Evolutionary conservation across 1,140 invertebrate genomes (phyloP), one percentile per base, ranked within the genome.

Genomic region (Papilio glaucus): DNA sequence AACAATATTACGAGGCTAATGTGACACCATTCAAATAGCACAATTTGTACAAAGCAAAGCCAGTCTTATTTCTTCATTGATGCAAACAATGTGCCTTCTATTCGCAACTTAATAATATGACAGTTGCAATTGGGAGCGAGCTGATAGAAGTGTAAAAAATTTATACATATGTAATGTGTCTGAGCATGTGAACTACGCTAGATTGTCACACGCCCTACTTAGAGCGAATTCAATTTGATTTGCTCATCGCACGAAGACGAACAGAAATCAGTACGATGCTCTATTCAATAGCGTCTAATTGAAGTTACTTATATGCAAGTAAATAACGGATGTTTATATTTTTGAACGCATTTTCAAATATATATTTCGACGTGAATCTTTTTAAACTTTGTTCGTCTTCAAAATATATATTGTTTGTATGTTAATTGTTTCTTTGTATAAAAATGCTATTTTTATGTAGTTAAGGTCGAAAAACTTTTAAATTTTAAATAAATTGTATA

Each of bases 161-260:
- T 53, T 24, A 18, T 24, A 57, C 15, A 45, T 12, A 26, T 24
- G 21, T 24, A 10, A 49, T 49, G 21, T 6, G 49, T 26, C 49
- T 57, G 62, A 65, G 37, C 26, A 15, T 65, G 0, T 38, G n/a
- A 39, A 41, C 9, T 39, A 37, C 33, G 33, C n/a, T 39, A 38
- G 62, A 65, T 65, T 39, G 62, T 65, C 62, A 15, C 24, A n/a
- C 18, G 62, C 33, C 33, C 62, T 39, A 65, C 37, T 65, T 65
- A 65, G 18, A 38, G 37, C 26, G 29, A 37, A 61, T 61, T 57
- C 49, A 57, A 57, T 57, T 57, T 57, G 21, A 57, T 57, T 57
- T 57, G 49, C 49, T 57, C 49, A 18, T 45, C 42, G 21, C 24
- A 57, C 49, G 49, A 33, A 33, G 2, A 6, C 45, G 10, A 21